These are phyloP conservation scores for Cyaniris semiargus DNA, from an alignment of 2,888 invertebrate genomes.

Conservation along the genomic window DNA sequence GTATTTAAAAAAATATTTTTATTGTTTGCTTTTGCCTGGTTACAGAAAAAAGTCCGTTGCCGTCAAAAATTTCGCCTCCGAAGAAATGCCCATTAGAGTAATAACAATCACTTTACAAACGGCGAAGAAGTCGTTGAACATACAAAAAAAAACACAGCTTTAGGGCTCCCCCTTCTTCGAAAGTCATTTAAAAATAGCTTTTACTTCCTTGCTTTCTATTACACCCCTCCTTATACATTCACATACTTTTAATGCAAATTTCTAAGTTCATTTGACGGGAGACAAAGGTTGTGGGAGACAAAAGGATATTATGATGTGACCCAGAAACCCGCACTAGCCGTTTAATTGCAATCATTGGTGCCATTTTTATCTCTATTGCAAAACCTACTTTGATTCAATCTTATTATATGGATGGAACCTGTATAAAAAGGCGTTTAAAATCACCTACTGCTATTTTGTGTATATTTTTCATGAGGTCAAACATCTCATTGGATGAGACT, in stretches of 20 bases:
- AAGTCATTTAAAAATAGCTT: background rate
- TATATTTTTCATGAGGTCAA: too few species aligned
- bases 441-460: too few species aligned
- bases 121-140: too few species aligned
- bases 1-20: too few species aligned
- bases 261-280: conserved; percentile 12
- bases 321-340: conserved; percentile 23
- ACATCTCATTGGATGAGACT: too few species aligned
- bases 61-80: too few species aligned
- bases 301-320: conserved; percentile 27
- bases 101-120: too few species aligned
- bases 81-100: too few species aligned
- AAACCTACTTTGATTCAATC: background rate
- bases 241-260: background rate
- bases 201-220: background rate
- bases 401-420: background rate
- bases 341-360: conserved; percentile 23
- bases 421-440: too few species aligned
- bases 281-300: conserved; percentile 19
- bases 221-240: background rate
- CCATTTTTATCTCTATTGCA: conserved; percentile 5
- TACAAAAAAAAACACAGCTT: too few species aligned
- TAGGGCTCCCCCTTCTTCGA: background rate
- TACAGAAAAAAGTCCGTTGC: too few species aligned
- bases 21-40: too few species aligned